These are phyloP conservation scores for Helicoverpa armigera DNA, from an alignment of 1,140 invertebrate genomes.

Conservation along the genomic window DNA sequence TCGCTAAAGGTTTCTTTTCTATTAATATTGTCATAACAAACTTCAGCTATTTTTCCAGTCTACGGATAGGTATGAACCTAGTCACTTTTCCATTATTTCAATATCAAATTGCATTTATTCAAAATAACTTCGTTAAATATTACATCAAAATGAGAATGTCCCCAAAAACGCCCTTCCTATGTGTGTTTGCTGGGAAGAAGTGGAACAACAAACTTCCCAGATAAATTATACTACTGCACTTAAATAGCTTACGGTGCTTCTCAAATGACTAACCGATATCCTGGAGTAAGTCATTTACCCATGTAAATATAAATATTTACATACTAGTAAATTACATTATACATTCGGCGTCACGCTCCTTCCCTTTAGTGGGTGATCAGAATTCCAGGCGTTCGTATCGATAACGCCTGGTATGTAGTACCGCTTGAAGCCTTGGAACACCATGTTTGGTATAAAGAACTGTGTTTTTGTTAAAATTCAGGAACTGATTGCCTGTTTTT, in stretches of 20 bases:
- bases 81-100: too few species aligned
- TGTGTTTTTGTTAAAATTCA: constrained; percentile 5
- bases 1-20: too few species aligned
- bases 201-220: background rate
- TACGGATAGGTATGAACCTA: too few species aligned
- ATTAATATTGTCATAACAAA: too few species aligned
- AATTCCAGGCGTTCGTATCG: constrained; percentile 21
- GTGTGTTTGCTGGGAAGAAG: background rate
- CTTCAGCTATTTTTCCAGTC: too few species aligned
- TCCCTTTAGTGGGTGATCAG: constrained; percentile 26
- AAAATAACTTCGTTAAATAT: too few species aligned
- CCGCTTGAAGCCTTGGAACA: constrained; percentile 26
- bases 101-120: too few species aligned
- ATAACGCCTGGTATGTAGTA: constrained; percentile 36
- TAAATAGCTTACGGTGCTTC: background rate
- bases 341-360: constrained; percentile 11
- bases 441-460: constrained; percentile 14
- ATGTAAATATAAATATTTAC: constrained; percentile 33
- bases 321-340: constrained; percentile 17
- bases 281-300: background rate
- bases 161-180: too few species aligned
- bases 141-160: too few species aligned
- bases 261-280: background rate
- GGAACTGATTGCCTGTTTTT: constrained; percentile 14
- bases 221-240: background rate